phyloP scores from a whole-genome alignment of 2,888 invertebrate species.

The Nymphalis polychloros region DNA sequence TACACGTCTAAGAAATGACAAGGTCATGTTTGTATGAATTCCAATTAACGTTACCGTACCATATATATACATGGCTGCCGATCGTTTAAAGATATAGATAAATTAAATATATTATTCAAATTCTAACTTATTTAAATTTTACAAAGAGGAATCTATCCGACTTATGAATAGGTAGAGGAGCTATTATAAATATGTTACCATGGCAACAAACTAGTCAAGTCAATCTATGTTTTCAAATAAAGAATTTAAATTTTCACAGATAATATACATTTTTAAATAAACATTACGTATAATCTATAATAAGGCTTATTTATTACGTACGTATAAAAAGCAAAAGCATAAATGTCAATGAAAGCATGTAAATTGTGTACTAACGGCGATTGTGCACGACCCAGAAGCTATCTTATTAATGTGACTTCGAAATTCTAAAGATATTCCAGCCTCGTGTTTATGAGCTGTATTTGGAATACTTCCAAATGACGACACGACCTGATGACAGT shows the following conservation, averaged over 20 bases:
- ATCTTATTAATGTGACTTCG: conserved; percentile 13
- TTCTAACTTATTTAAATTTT: too few relatives aligned
- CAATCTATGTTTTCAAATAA: too few relatives aligned
- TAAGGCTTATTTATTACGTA: background rate
- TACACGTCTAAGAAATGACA: conserved; percentile 1
- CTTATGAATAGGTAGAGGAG: too few relatives aligned
- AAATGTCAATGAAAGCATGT: conserved; percentile 2
- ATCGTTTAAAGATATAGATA: background rate
- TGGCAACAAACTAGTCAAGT: too few relatives aligned
- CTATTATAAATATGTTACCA: too few relatives aligned
- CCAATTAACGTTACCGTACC: conserved; percentile 12
- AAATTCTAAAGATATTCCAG: conserved; percentile 32
- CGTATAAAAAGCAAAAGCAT: background rate
- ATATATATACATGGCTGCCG: background rate
- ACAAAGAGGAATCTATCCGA: too few relatives aligned
- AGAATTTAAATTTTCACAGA: too few relatives aligned
- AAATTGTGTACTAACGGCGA: conserved; percentile 1
- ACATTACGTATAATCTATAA: background rate
- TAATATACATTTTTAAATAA: too few relatives aligned
- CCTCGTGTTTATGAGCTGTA: conserved; percentile 24
- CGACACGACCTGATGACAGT: conserved; percentile 37
- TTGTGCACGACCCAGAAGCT: conserved; percentile 7
- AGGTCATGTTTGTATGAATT: conserved; percentile 12
- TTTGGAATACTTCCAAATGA: conserved; percentile 37
- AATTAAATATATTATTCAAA: background rate